Evolutionary conservation across 1,140 invertebrate genomes (phyloP), one percentile per base, ranked within the genome.

Genomic region (Drosophila subpulchrella): DNA sequence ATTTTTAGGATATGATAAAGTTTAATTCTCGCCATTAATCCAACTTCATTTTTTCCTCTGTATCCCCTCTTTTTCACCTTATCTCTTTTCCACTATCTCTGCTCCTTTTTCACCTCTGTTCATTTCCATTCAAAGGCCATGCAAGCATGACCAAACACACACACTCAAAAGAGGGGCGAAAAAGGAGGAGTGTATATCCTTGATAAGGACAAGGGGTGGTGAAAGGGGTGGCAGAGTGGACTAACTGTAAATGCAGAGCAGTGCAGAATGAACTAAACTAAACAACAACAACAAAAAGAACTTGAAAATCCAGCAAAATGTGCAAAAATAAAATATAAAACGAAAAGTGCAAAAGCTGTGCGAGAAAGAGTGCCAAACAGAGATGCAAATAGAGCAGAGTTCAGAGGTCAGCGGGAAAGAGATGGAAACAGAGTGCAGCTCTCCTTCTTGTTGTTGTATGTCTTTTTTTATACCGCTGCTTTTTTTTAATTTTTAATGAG

Each of bases 241-340:
- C 75, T 72, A 78, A 78, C 75, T 78, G 75, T 78, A 78, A 78
- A 78, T 78, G 75, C 75, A 78, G 74, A 76, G 44, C 58, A 79
- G 58, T 42, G 44, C 75, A 63, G 55, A 27, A 66, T 47, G 61
- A 54, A 68, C 65, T 66, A 68, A 67, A 15, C 65, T 46, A 34
- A 66, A 46, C 59, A 68, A 59, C 24, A 67, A 59, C 56, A 39
- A 55, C 62, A 61, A 62, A 61, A 62, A 54, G 30, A 63, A 66
- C 67, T 78, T 78, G 60, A 78, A 78, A 78, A 60, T 78, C 55
- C 75, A 34, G 75, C 76, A 78, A 78, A 78, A 78, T 78, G 76
- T 66, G 67, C 76, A 78, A 78, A 78, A 78, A 78, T 78, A 78
- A 78, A 78, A 78, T 78, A 78, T 66, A 55, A 67, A 66, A 77